Conservation (phyloP, 2,797 vertebrate genomes). For the Neosilurus hyrtlii region DNA sequence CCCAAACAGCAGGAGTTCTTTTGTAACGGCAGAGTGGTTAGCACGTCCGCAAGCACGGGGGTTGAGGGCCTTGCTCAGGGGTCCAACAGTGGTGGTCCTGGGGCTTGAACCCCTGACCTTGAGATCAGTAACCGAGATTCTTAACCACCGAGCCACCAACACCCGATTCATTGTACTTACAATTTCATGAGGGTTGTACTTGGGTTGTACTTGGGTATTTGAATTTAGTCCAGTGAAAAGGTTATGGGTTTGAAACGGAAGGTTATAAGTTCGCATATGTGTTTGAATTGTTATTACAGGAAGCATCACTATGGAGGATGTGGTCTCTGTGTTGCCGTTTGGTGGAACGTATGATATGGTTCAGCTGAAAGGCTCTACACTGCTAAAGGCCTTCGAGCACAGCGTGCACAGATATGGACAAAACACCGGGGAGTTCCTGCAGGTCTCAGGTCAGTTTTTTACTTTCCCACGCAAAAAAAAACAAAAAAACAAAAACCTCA, state of each 20-base stretch:
- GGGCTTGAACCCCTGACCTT: too few species aligned
- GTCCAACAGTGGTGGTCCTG: too few species aligned
- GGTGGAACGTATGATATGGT: slow-evolving; percentile 86
- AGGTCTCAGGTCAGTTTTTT: slow-evolving; percentile 84
- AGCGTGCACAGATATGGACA: slow-evolving; percentile 79
- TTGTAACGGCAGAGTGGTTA: too few species aligned
- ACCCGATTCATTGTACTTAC: too few species aligned
- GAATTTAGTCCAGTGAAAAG: neutral
- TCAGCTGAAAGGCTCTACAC: slow-evolving; percentile 80
- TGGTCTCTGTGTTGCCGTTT: slow-evolving; percentile 85
- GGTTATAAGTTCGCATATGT: neutral
- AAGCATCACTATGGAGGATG: slow-evolving; percentile 84
- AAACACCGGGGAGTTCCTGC: slow-evolving; percentile 85
- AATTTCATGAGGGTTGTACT: too few species aligned
- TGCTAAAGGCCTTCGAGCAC: slow-evolving; percentile 85
- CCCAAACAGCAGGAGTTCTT: too few species aligned
- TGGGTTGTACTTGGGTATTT: neutral
- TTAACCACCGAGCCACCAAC: too few species aligned
- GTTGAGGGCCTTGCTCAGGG: too few species aligned
- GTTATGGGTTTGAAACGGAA: neutral
- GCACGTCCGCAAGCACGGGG: too few species aligned
- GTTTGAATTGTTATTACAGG: slow-evolving; percentile 65
- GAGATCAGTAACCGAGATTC: too few species aligned
- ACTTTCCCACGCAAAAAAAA: neutral
- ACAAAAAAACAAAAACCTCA: too few species aligned